phyloP scores from a whole-genome alignment of 2,797 vertebrate genomes.

The Chiloscyllium punctatum region DNA sequence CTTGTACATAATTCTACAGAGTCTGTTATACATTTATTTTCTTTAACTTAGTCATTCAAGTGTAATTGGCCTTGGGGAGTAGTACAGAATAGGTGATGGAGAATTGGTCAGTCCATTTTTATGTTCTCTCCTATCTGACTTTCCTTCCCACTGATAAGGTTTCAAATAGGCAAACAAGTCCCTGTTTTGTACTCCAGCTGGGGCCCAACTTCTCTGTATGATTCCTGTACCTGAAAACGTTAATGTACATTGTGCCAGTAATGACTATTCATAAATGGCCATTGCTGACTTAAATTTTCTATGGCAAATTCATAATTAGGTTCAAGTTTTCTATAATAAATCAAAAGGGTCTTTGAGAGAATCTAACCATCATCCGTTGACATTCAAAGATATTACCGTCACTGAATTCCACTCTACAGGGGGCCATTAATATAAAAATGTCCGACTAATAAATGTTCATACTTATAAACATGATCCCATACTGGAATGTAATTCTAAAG shows the following conservation, averaged over 20 bases:
- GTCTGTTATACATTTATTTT: not conserved
- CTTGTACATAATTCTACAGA: not conserved
- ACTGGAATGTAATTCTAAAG: too few species aligned
- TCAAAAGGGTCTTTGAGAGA: not conserved
- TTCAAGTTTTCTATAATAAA: not conserved
- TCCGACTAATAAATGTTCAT: too few species aligned
- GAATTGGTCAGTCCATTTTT: not conserved
- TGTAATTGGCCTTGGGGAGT: not conserved
- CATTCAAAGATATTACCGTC: too few species aligned
- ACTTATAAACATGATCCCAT: too few species aligned
- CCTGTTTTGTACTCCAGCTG: too few species aligned
- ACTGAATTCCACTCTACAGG: too few species aligned
- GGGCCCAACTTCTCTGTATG: not conserved
- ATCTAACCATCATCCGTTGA: too few species aligned
- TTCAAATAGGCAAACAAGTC: not conserved
- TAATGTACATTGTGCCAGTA: not conserved
- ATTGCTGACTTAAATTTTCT: not conserved
- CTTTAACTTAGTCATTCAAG: not conserved
- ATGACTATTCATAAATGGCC: not conserved
- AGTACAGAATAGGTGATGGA: not conserved
- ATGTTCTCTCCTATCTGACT: not conserved
- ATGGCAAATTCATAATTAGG: not conserved
- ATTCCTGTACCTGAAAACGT: not conserved
- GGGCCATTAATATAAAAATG: too few species aligned
- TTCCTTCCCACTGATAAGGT: not conserved